phyloP scores from a whole-genome alignment of 1,140 invertebrate species.

The Rhysida immarginata region DNA sequence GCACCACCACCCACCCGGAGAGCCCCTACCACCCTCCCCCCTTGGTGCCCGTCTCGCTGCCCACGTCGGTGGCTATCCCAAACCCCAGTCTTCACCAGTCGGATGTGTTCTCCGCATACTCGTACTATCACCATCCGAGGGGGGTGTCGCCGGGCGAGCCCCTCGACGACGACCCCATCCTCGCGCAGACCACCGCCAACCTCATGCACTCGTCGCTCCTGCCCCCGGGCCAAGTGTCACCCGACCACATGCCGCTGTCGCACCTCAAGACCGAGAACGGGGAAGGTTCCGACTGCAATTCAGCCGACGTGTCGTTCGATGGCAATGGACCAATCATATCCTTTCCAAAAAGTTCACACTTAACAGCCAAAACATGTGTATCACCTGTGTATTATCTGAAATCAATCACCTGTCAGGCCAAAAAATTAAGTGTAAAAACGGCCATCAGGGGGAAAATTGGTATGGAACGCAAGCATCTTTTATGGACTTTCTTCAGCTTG shows the following conservation, averaged over 20 bases:
- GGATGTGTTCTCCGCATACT: constrained; percentile 79
- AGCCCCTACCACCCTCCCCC: constrained; percentile 44
- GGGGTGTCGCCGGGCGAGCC: constrained; percentile 17
- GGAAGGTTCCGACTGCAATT: constrained; percentile 65
- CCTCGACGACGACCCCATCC: constrained; percentile 18
- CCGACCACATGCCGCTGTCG: constrained; percentile 34
- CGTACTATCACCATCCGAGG: constrained; percentile 44
- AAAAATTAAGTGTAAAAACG: too few relatives aligned
- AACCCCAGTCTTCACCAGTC: constrained; percentile 90
- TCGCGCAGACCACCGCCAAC: constrained; percentile 16
- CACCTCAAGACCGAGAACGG: constrained; percentile 10
- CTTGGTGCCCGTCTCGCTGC: constrained; percentile 68
- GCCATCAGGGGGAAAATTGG: too few relatives aligned
- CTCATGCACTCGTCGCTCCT: constrained; percentile 12
- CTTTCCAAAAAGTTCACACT: too few relatives aligned
- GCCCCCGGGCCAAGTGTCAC: constrained; percentile 17
- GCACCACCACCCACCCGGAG: constrained; percentile 16
- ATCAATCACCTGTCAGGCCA: too few relatives aligned
- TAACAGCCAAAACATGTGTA: too few relatives aligned
- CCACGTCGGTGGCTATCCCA: constrained; percentile 86
- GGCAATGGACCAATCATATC: constrained; percentile 78
- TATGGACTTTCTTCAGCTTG: too few relatives aligned
- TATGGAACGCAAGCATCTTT: too few relatives aligned
- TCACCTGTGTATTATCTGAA: too few relatives aligned
- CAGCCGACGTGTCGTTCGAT: constrained; percentile 68